Evolutionary conservation across 2,797 vertebrate genomes (phyloP), one percentile per base, ranked within the genome.

Genomic region (Takifugu ocellatus): DNA sequence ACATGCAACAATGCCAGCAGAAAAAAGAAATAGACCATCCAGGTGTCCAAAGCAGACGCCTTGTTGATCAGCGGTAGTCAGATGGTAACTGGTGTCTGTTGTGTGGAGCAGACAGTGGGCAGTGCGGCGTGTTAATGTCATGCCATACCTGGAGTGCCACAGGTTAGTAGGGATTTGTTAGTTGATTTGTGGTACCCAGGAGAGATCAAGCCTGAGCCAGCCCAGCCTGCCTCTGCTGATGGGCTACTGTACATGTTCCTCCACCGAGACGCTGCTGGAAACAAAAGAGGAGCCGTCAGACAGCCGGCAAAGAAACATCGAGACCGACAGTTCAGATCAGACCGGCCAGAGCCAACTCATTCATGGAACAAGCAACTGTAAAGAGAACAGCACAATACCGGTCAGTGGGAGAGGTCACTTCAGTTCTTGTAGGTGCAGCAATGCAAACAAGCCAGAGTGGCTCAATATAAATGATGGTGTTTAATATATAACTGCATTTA

Each of bases 111-210:
- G 76, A 62, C 44, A 59, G 48, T 42, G 53, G 79, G 59, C 64
- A 78, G 82, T 77, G 53, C 56, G 5, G 62, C 52, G 79, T 75
- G 83, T 90, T 90, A 89, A 86, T 86, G 86, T 87, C 93, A 91
- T 91, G 94, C 93, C 94, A 75, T 97, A 96, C 95, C 94, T 97
- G 95, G 94, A 90, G 84, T 93, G 93, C 93, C 95, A 95, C 94
- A 94, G 87, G 95, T 96, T 96, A 96, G 93, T 96, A 97, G 91
- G 87, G 94, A 88, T 96, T 96, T 96, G 94, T 95, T 96, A 97
- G 95, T 95, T 81, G 95, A 94, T 96, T 96, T 96, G 92, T 94
- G 92, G 91, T 95, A 94, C 93, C 94, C 94, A 71, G 95, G 93
- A 87, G 94, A 94, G 83, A 93, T 92, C 89, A 92, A 87, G 83